Base-by-base conservation (phyloP, 1,140 invertebrate genomes). In the Eubasilissa regina region DNA sequence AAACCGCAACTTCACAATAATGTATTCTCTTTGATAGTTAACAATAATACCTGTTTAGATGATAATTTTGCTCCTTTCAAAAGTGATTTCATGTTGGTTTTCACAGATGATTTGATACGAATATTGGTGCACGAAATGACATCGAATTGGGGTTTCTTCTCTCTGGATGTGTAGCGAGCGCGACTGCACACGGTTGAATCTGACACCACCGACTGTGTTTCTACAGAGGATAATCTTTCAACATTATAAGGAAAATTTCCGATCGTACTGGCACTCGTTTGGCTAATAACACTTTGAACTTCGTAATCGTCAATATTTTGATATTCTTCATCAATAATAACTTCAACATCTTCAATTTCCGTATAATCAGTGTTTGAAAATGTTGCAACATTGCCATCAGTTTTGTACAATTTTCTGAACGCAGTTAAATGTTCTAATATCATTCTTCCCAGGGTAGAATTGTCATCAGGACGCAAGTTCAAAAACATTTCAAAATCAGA, bases 401-500 rank as follows among this genome's bases (percentile, higher is more conserved):
- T 85, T 84, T 89, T 89, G 77, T 89, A 89, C 44, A 87, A 87
- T 81, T 87, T 88, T 76, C 89, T 86, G 77, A 91, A 88, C 0
- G 89, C 88, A 84, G 87, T 88, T 3, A 91, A 83, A 77, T 90
- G 89, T 43, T 89, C 87, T 8, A 91, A 86, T 25, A 92, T 87
- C n/a, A 90, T 87, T 70, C 88, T 84, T 3, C 90, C 91, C 10
- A 92, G 85, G n/a, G 88, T 85, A 44, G 89, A 90, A 84, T 89
- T 90, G 53, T 90, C 88, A 80, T 91, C 90, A 44, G 89, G 88
- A 9, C 91, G 85, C 83, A 92, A 87, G 84, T 91, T 91, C 13
- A 92, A 83, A 78, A 92, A 89, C 85, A 91, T 87, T 84, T 90
- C 88, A 13, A 91, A 88, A 80, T 91, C 88, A 0, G 88, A 87